Conservation (phyloP, 2,888 invertebrate species). For the Callyntrura guangdongensis region DNA sequence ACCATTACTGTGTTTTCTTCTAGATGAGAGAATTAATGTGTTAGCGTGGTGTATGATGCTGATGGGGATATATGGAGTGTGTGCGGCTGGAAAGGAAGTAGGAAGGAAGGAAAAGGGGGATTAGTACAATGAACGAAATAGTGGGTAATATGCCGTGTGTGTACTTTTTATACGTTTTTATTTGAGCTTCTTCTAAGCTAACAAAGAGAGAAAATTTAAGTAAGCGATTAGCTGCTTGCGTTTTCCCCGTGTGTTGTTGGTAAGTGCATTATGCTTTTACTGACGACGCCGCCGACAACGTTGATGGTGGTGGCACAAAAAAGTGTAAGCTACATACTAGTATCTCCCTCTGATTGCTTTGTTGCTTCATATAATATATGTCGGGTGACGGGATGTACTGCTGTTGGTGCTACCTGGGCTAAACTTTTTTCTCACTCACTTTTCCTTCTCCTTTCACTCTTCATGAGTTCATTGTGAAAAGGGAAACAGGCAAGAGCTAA, state of each 20-base stretch:
- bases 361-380: conserved; percentile 17
- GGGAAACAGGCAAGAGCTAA: conserved; percentile 16
- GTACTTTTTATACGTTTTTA: conserved; percentile 7
- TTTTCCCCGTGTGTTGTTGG: conserved; percentile 4
- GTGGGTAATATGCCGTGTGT: neutral
- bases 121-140: conserved; percentile 21
- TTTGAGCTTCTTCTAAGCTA: conserved; percentile 46
- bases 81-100: conserved; percentile 20
- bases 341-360: conserved; percentile 59
- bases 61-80: neutral
- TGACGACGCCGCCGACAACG: neutral
- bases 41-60: neutral
- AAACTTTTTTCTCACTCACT: conserved; percentile 55
- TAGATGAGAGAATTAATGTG: neutral
- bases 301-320: neutral
- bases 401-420: conserved; percentile 44
- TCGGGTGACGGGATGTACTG: neutral
- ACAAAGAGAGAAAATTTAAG: conserved; percentile 53
- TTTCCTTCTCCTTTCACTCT: conserved; percentile 53
- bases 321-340: neutral
- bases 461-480: conserved; percentile 50
- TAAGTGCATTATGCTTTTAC: conserved; percentile 41
- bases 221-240: conserved; percentile 70
- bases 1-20: conserved; percentile 17
- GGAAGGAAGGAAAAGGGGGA: conserved; percentile 70